These are phyloP conservation scores for Hyppa rectilinea DNA, from an alignment of 2,888 invertebrate species.

Conservation along the genomic window DNA sequence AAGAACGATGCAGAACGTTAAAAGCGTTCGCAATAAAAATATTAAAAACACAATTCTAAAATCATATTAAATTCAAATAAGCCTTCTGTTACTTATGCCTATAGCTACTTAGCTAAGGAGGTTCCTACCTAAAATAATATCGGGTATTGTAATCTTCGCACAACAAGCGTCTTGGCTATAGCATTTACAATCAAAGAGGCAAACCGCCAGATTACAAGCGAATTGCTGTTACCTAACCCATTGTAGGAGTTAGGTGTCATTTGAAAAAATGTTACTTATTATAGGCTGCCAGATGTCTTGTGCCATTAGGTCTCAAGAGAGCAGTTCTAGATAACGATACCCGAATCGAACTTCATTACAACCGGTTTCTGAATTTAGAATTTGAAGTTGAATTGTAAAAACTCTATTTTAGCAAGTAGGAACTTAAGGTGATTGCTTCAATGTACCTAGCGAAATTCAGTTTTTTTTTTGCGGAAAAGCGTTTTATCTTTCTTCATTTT, in stretches of 20 bases:
- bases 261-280: neutral
- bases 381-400: neutral
- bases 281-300: neutral
- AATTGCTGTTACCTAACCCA: neutral
- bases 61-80: too few species aligned
- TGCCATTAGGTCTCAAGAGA: neutral
- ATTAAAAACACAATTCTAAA: too few species aligned
- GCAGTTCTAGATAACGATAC: slow-evolving; percentile 4
- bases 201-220: neutral
- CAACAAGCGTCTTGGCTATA: neutral
- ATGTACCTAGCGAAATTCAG: neutral
- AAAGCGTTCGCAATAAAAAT: too few species aligned
- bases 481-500: too few species aligned
- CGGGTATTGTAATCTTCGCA: neutral
- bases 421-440: neutral
- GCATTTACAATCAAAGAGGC: neutral
- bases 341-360: neutral
- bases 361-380: neutral
- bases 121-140: neutral
- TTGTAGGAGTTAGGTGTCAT: neutral
- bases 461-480: too few species aligned
- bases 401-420: neutral
- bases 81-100: too few species aligned
- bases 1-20: too few species aligned
- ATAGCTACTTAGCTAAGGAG: neutral